Evolutionary conservation across 2,113 vertebrate species (phyloP).

Genomic region (Axis porcinus): DNA sequence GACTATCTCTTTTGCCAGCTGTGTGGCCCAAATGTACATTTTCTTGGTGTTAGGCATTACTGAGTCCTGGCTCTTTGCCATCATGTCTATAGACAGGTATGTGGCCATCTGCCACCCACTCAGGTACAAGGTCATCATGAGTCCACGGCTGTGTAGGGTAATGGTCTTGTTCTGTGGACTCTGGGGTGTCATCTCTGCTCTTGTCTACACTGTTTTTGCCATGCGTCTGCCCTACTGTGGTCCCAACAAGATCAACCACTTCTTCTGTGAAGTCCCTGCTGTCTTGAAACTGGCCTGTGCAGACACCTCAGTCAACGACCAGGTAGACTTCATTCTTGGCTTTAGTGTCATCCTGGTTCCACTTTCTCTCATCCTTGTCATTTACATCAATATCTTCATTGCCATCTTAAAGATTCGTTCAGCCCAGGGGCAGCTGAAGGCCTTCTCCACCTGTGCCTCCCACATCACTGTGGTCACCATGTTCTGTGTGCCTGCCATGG

Average conservation of each 20-base stretch:
- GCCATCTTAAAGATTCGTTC: slow-evolving; percentile 53
- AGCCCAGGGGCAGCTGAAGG: slow-evolving; percentile 34
- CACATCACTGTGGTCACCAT: slow-evolving; percentile 60
- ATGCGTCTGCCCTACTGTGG: slow-evolving; percentile 67
- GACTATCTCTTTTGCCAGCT: slow-evolving; percentile 60
- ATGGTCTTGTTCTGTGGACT: slow-evolving; percentile 59
- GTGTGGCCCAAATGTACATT: slow-evolving; percentile 67
- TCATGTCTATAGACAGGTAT: slow-evolving; percentile 66
- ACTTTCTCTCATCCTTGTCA: slow-evolving; percentile 54
- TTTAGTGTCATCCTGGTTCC: slow-evolving; percentile 60
- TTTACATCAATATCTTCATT: slow-evolving; percentile 51
- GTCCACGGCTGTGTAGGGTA: slow-evolving; percentile 21
- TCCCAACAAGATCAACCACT: slow-evolving; percentile 64
- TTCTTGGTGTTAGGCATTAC: slow-evolving; percentile 62
- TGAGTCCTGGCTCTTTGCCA: slow-evolving; percentile 62
- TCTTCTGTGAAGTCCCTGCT: slow-evolving; percentile 70
- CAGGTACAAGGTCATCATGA: slow-evolving; percentile 63
- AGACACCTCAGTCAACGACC: slow-evolving; percentile 54
- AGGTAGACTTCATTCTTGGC: slow-evolving; percentile 51
- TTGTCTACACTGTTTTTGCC: slow-evolving; percentile 62
- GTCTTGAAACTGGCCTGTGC: slow-evolving; percentile 66
- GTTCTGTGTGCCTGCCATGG: slow-evolving; percentile 66
- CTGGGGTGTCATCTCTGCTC: slow-evolving; percentile 51
- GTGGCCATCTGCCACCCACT: slow-evolving; percentile 67
- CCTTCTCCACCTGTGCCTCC: slow-evolving; percentile 62